Evolutionary conservation across 2,888 invertebrate species (phyloP).

Genomic region (Epinotia nisella): DNA sequence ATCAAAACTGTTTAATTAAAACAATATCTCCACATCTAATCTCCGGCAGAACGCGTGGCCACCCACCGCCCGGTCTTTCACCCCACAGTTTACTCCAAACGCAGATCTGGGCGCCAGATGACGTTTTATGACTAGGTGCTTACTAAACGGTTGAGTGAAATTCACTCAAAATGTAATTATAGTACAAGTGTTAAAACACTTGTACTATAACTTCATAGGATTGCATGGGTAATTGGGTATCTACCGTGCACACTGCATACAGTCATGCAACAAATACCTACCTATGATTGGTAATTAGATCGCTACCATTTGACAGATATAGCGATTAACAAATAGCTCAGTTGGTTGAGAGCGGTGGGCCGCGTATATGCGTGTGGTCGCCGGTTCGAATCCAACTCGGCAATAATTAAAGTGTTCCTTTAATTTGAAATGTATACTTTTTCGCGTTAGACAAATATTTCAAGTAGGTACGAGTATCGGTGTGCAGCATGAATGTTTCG

Average conservation of each 20-base stretch:
- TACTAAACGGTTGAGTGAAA: slow-evolving; percentile 11
- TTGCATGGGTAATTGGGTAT: background rate
- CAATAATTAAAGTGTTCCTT: too few species aligned
- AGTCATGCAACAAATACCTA: background rate
- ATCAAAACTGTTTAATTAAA: slow-evolving; percentile 29
- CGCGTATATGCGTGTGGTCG: too few species aligned
- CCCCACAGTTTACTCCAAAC: slow-evolving; percentile 33
- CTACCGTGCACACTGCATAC: background rate
- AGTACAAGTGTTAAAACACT: too few species aligned
- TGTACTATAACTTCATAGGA: background rate
- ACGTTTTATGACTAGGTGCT: slow-evolving; percentile 29
- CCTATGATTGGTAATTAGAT: too few species aligned
- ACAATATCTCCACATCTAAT: slow-evolving; percentile 27
- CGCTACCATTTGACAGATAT: too few species aligned
- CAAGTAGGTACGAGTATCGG: too few species aligned
- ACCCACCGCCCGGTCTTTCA: slow-evolving; percentile 42
- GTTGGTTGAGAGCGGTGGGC: too few species aligned
- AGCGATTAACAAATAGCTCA: too few species aligned
- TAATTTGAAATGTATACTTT: too few species aligned
- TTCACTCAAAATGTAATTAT: background rate
- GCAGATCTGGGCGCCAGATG: slow-evolving; percentile 37
- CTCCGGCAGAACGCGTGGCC: slow-evolving; percentile 26
- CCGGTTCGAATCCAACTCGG: too few species aligned
- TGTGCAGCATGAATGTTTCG: too few species aligned
- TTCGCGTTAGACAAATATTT: too few species aligned